These are phyloP conservation scores for Peribatodes rhomboidaria DNA, from an alignment of 2,888 invertebrate species.

Conservation along the genomic window DNA sequence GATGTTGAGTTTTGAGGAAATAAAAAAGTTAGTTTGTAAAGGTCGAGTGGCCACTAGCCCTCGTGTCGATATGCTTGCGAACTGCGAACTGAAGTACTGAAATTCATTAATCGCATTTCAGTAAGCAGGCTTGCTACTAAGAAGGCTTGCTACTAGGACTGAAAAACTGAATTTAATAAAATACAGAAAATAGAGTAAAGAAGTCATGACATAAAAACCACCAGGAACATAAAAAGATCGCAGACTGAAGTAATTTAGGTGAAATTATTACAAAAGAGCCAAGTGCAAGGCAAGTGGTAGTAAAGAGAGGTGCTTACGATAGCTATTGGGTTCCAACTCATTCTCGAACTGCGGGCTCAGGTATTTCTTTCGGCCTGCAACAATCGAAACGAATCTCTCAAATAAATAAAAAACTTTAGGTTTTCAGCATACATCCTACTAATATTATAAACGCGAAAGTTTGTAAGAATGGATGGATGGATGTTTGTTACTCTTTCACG, in stretches of 20 bases:
- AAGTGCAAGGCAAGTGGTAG: neutral
- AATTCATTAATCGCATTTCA: too few species aligned
- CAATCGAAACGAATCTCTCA: constrained; percentile 48
- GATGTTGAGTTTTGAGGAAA: neutral
- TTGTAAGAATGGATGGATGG: too few species aligned
- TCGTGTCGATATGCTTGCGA: too few species aligned
- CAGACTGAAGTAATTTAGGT: neutral
- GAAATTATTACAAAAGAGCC: neutral
- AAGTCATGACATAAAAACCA: neutral
- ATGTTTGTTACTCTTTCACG: too few species aligned
- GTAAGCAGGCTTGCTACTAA: too few species aligned
- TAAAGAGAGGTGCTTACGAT: constrained; percentile 41
- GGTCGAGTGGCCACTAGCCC: too few species aligned
- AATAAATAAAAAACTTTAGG: constrained; percentile 1
- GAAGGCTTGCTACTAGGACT: too few species aligned
- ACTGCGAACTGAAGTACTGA: too few species aligned
- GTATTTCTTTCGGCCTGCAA: constrained; percentile 82
- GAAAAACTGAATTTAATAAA: too few species aligned
- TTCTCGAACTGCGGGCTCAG: constrained; percentile 72
- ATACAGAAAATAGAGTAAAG: too few species aligned
- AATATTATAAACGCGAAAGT: too few species aligned
- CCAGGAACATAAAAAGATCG: neutral
- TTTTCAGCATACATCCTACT: too few species aligned
- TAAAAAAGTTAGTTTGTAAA: neutral
- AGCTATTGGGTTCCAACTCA: constrained; percentile 70